Evolutionary conservation across 2,888 invertebrate species (phyloP), one percentile per base, ranked within the genome.

Genomic region (Mantis religiosa): DNA sequence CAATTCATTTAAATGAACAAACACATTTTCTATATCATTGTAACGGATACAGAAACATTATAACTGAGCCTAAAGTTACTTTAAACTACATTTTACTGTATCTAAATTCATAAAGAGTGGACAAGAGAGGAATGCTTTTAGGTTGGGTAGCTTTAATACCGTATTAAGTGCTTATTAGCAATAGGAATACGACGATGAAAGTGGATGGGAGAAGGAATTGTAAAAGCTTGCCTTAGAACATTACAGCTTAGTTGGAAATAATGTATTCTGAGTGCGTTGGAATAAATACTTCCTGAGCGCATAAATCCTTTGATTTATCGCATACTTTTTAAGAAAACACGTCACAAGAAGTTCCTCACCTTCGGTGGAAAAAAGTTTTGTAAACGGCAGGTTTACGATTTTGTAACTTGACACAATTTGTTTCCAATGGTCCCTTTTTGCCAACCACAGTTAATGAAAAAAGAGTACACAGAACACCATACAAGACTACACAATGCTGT

Each of bases 401-500:
- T 41, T 15, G 25, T 71, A 71, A 71, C 54, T 71, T 71, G 54
- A 71, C 54, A 71, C 25, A 88, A 83, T 88, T 89, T 86, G 71
- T 83, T 41, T 84, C 28, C 12, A 71, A 25, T 85, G 88, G 88
- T 89, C 85, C 89, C 85, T 87, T 85, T 89, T 89, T 89, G 89
- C 89, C 85, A 89, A 89, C 85, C 83, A 89, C 86, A 83, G 28
- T 8, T 28, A 83, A 89, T 89, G 83, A 89, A 89, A 54, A 83
- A 84, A 87, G 82, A 85, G 82, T 41, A 87, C 85, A 82, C 83
- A 88, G 25, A 88, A 88, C 89, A 83, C 88, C 88, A 89, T 12
- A 87, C 34, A 85, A 84, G 88, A 88, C 88, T 84, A 84, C 71
- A 88, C 71, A 83, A 88, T 88, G 88, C 84, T 83, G 88, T 84